phyloP scores from a whole-genome alignment of 2,113 vertebrate species.

The Felis catus region DNA sequence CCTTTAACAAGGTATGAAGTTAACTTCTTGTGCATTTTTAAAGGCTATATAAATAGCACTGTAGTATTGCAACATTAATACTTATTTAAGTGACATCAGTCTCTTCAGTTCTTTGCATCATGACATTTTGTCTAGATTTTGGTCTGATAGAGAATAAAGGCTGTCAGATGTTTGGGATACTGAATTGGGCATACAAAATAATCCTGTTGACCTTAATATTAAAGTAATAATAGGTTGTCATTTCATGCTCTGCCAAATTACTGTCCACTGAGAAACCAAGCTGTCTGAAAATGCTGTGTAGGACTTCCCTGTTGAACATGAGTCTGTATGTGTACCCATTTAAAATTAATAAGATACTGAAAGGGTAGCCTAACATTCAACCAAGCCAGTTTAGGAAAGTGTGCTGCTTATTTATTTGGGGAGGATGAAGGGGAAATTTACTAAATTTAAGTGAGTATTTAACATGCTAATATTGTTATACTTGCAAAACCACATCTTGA shows the following conservation, averaged over 20 bases:
- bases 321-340: neutral
- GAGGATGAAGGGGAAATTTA: neutral
- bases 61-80: neutral
- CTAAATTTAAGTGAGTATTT: constrained; percentile 29
- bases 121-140: constrained; percentile 40
- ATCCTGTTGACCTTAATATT: constrained; percentile 58
- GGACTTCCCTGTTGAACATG: constrained; percentile 44
- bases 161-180: constrained; percentile 37
- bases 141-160: constrained; percentile 12
- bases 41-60: neutral
- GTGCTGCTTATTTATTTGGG: neutral
- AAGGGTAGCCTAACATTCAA: neutral
- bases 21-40: constrained; percentile 45
- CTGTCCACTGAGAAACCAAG: constrained; percentile 30
- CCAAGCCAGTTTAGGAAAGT: neutral
- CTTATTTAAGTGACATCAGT: neutral
- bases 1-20: neutral
- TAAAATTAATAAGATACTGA: constrained; percentile 38
- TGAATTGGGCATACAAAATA: constrained; percentile 41
- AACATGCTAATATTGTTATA: constrained; percentile 16
- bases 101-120: neutral
- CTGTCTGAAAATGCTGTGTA: constrained; percentile 35
- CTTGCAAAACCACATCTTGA: constrained; percentile 18
- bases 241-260: constrained; percentile 41
- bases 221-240: constrained; percentile 49